Base-by-base conservation (phyloP, 1,140 invertebrate genomes). In the Drosophila novamexicana region DNA sequence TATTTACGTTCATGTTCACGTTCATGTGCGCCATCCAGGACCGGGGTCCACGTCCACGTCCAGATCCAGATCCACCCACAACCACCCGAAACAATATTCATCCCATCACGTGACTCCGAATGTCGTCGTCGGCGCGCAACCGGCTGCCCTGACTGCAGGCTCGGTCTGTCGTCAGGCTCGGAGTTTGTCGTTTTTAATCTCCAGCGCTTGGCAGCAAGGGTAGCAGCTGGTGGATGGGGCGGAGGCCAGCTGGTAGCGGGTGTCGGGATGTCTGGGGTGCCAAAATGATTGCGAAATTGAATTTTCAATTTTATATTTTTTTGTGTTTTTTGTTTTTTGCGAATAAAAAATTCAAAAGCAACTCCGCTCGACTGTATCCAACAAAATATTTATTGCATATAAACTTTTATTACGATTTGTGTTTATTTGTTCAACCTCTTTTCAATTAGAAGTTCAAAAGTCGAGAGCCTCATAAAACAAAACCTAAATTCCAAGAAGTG, bases 371-470 rank as follows among this genome's bases (percentile, higher is more conserved):
- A 34, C 68, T 52, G 81, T 54, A 81, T 45, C 75, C 82, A 53
- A 84, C 81, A 85, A 85, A 75, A 83, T 83, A 86, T 86, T 86
- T 86, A 88, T 86, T 86, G 82, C 82, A 82, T 86, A 81, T 86
- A 86, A 86, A 86, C 71, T 86, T 86, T 86, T 86, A 86, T 86
- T 86, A 86, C 83, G 85, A 86, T 86, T 86, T 88, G 79, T 88
- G 75, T 86, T 86, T 86, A 82, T 86, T 86, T 79, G 79, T 39
- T 73, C 83, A 88, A 82, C 71, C 82, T 86, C 75, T 79, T 86
- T 88, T 86, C 82, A 86, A 86, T 86, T 86, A 86, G 82, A 82
- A 82, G 49, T 37, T 57, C 37, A 8, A 53, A 70, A 79, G 63
- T 75, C 62, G 56, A 72, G 63, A 71, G 77, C 66, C 59, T 64